These are phyloP conservation scores for Lithobates pipiens DNA, from an alignment of 2,797 vertebrate species.

Conservation along the genomic window DNA sequence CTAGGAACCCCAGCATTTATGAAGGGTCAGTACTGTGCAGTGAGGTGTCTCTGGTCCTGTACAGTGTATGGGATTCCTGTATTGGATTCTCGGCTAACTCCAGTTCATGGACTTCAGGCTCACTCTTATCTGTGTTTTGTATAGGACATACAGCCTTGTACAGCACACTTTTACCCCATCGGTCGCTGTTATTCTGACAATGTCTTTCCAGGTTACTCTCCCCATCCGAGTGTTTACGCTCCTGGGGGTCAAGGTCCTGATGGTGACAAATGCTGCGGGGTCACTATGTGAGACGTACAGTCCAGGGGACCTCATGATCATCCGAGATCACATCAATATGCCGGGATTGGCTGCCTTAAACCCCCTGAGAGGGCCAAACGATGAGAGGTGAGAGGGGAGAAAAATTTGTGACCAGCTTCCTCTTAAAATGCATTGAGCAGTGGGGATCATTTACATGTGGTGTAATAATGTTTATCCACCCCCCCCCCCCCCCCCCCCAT, in stretches of 20 bases:
- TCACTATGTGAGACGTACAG: slow-evolving; percentile 77
- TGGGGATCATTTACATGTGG: too few relatives aligned
- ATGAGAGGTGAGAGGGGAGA: slow-evolving; percentile 72
- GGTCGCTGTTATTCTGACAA: background rate
- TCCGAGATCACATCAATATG: slow-evolving; percentile 84
- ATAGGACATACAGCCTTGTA: background rate
- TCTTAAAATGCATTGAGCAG: too few relatives aligned
- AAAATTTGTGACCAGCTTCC: too few relatives aligned
- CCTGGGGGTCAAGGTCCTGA: slow-evolving; percentile 80
- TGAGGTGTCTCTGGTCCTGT: background rate
- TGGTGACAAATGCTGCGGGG: slow-evolving; percentile 85
- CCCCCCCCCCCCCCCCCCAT: too few relatives aligned
- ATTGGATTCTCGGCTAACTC: background rate
- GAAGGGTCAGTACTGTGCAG: background rate
- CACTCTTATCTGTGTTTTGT: background rate
- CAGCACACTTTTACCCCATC: background rate
- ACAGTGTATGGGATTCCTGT: background rate
- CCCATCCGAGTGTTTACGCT: slow-evolving; percentile 83
- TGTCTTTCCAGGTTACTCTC: slow-evolving; percentile 77
- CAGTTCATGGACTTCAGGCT: background rate
- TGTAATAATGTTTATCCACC: too few relatives aligned
- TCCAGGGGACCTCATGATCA: slow-evolving; percentile 85
- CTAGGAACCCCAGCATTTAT: background rate
- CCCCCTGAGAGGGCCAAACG: slow-evolving; percentile 81
- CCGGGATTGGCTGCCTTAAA: slow-evolving; percentile 80